These are phyloP conservation scores for Tetramorium parvispinum DNA, from an alignment of 1,140 invertebrate genomes.

Conservation along the genomic window DNA sequence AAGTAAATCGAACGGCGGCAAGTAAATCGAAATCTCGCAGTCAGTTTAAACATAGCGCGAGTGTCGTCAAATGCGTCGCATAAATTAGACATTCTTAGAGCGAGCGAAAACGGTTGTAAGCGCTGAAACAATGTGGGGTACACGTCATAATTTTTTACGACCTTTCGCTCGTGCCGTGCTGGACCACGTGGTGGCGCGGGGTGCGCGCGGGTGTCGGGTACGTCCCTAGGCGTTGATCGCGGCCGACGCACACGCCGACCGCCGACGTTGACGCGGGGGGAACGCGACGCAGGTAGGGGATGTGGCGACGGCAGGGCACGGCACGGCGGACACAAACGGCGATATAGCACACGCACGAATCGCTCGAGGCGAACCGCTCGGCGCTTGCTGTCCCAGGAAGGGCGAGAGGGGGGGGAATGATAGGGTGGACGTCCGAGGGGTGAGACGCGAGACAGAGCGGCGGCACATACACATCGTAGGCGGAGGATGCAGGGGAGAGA, in stretches of 20 bases:
- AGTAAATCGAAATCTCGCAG: neutral
- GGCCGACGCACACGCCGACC: conserved; percentile 67
- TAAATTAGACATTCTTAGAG: neutral
- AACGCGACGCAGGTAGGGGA: conserved; percentile 73
- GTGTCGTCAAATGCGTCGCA: neutral
- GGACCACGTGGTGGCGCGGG: neutral
- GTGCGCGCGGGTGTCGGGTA: conserved; percentile 40
- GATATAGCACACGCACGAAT: conserved; percentile 71
- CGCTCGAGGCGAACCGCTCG: conserved; percentile 76
- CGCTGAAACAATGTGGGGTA: no score
- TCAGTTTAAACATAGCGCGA: neutral
- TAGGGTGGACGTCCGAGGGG: neutral
- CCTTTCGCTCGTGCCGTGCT: neutral
- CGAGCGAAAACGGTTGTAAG: neutral
- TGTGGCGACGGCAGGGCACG: conserved; percentile 72
- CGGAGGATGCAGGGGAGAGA: conserved; percentile 48
- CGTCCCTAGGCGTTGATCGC: conserved; percentile 69
- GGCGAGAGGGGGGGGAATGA: conserved; percentile 21
- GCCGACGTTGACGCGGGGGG: conserved; percentile 48
- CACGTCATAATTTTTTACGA: conserved; percentile 13
- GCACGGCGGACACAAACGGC: conserved; percentile 61
- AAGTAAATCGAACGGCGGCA: neutral
- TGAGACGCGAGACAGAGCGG: conserved; percentile 59
- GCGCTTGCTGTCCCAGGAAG: conserved; percentile 71
- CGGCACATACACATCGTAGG: conserved; percentile 41